phyloP scores from a whole-genome alignment of 2,888 invertebrate species.

The Octodonta nipae region DNA sequence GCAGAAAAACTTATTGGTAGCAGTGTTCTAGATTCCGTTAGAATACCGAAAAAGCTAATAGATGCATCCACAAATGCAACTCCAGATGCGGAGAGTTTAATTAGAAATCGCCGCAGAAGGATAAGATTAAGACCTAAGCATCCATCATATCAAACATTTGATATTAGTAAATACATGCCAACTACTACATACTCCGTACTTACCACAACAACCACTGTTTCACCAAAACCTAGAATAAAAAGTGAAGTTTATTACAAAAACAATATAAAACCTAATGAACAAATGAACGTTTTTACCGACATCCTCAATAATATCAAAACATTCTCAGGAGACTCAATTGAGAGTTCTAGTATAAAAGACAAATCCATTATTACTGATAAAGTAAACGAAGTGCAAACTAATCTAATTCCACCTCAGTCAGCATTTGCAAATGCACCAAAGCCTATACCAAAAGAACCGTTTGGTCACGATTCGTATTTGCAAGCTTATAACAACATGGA shows the following conservation, averaged over 20 bases:
- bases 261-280: slow-evolving; percentile 33
- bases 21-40: not conserved
- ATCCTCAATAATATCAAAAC: slow-evolving; percentile 38
- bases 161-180: slow-evolving; percentile 13
- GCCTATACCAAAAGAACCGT: not conserved
- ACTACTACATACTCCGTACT: slow-evolving; percentile 5
- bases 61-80: not conserved
- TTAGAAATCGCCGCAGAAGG: slow-evolving; percentile 6
- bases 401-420: slow-evolving; percentile 15
- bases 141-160: slow-evolving; percentile 16
- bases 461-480: slow-evolving; percentile 9
- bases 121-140: slow-evolving; percentile 11
- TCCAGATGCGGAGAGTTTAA: slow-evolving; percentile 14
- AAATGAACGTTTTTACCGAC: slow-evolving; percentile 38
- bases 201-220: slow-evolving; percentile 10
- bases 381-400: no score
- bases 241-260: slow-evolving; percentile 34
- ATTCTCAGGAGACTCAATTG: slow-evolving; percentile 15
- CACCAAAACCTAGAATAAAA: slow-evolving; percentile 21
- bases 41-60: not conserved
- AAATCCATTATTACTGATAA: no score
- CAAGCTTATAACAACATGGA: slow-evolving; percentile 11
- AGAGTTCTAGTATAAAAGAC: slow-evolving; percentile 8
- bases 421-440: slow-evolving; percentile 10
- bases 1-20: no score